Percentiles rank a stretch among this genome's conserved stretches.
Conservation (phyloP, 2,113 vertebrate genomes). For the Rhodinocichla rosea region DNA sequence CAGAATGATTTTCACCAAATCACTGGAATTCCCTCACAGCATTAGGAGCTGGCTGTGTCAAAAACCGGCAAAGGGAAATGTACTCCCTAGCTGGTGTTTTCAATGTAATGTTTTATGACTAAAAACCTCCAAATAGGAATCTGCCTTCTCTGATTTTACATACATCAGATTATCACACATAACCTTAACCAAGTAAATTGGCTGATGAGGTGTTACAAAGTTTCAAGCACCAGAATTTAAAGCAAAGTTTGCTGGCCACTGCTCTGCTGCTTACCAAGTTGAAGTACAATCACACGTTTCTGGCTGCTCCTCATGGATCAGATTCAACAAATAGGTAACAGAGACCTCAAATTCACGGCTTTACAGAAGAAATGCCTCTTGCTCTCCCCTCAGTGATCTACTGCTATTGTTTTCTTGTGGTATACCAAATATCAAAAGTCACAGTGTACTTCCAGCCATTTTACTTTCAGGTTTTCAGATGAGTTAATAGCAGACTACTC, state of each 20-base stretch:
- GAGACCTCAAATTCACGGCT: neutral
- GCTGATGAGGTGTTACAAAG: neutral
- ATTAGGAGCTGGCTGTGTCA: neutral
- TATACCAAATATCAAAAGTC: neutral
- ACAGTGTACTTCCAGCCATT: neutral
- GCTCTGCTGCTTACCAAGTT: neutral
- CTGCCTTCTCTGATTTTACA: neutral
- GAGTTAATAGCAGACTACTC: neutral
- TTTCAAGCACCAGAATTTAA: slow-evolving; percentile 3
- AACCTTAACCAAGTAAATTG: neutral
- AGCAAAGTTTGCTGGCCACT: neutral
- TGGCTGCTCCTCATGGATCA: neutral
- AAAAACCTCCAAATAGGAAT: neutral
- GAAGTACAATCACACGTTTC: neutral
- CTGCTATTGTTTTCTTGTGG: neutral
- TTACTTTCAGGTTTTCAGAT: neutral
- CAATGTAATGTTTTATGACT: neutral
- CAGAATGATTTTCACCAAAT: neutral
- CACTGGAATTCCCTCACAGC: neutral
- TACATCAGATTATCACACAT: neutral
- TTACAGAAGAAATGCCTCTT: neutral
- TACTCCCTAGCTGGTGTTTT: neutral
- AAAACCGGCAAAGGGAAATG: neutral
- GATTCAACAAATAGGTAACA: neutral
- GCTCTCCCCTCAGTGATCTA: neutral